Percentiles rank a stretch among this genome's conserved stretches.
These are phyloP conservation scores for Parauchenoglanis ngamensis DNA, from an alignment of 2,797 vertebrate species.

Conservation along the genomic window DNA sequence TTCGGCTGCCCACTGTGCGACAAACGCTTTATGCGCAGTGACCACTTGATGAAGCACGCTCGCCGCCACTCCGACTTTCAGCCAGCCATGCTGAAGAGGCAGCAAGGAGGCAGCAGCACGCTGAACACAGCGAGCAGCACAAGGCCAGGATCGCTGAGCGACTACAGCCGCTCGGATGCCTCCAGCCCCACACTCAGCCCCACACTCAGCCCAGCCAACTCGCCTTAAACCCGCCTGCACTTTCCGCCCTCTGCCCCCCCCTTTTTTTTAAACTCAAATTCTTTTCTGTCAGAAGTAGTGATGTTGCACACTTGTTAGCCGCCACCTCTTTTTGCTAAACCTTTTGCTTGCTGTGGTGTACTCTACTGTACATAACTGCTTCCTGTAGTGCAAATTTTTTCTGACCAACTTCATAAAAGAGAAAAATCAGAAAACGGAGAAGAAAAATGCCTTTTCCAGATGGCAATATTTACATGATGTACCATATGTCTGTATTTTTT, in stretches of 20 bases:
- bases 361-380: conserved; percentile 83
- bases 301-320: conserved; percentile 76
- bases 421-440: conserved; percentile 54
- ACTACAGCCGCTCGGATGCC: conserved; percentile 95
- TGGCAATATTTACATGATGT: conserved; percentile 78
- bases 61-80: conserved; percentile 94
- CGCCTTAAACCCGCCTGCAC: conserved; percentile 86
- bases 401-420: conserved; percentile 76
- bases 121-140: conserved; percentile 58
- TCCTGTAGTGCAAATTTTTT: conserved; percentile 80
- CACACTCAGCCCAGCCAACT: conserved; percentile 90
- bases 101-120: conserved; percentile 64
- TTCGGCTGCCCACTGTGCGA: conserved; percentile 94
- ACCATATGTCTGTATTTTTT: conserved; percentile 77
- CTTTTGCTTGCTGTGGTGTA: conserved; percentile 80
- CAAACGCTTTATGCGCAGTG: conserved; percentile 98
- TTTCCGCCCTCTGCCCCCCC: conserved; percentile 72
- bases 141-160: conserved; percentile 90
- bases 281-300: conserved; percentile 56
- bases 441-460: conserved; percentile 73
- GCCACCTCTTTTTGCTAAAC: conserved; percentile 66
- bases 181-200: conserved; percentile 89
- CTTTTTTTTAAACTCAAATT: conserved; percentile 26
- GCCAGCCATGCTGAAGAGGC: conserved; percentile 90
- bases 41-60: conserved; percentile 97